Base-by-base conservation (phyloP, 1,140 invertebrate species). In the Cydia strobilella region DNA sequence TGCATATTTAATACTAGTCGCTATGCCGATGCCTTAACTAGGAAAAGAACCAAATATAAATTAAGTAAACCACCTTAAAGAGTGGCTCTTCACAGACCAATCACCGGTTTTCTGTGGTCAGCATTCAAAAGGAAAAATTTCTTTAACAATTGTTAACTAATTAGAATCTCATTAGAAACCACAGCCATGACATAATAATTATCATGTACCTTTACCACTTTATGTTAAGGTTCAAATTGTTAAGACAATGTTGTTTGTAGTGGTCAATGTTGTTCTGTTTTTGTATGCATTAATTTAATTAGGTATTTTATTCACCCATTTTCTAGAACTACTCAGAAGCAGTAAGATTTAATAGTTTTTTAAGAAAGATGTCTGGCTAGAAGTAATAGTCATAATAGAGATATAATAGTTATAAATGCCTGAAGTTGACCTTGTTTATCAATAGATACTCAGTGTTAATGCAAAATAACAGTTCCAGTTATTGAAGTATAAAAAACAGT, bases 101-200 rank as follows among this genome's bases (percentile, higher is more conserved):
- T 10, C 35, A 10, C 35, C 35, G 9, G 35, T 39, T 39, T 39
- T 39, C 35, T 39, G 35, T 13, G n/a, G 48, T 23, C n/a, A 23
- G 7, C 13, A 23, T 7, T 69, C 1, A n/a, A 15, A 13, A 31
- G 25, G 65, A 13, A 23, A 59, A 12, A 5, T 31, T 69, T 69
- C 35, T 69, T 6, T 27, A 15, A 66, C 65, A 69, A 15, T 59
- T 54, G 51, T 59, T 18, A 1, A 31, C 65, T 69, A 35, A n/a
- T 69, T 35, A 42, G 65, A 69, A 35, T 69, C 65, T 39, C 31
- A 69, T 69, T 69, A 69, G 65, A 69, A 69, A 69, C 31, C 27
- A 42, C 18, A 31, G 51, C 51, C 25, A 66, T 66, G 63, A 65
- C 63, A 54, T 54, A 18, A 54, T 12, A 69, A 35, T 69, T 69